phyloP scores from a whole-genome alignment of 2,113 vertebrate genomes.

The Cyphomyrus plagiostoma region DNA sequence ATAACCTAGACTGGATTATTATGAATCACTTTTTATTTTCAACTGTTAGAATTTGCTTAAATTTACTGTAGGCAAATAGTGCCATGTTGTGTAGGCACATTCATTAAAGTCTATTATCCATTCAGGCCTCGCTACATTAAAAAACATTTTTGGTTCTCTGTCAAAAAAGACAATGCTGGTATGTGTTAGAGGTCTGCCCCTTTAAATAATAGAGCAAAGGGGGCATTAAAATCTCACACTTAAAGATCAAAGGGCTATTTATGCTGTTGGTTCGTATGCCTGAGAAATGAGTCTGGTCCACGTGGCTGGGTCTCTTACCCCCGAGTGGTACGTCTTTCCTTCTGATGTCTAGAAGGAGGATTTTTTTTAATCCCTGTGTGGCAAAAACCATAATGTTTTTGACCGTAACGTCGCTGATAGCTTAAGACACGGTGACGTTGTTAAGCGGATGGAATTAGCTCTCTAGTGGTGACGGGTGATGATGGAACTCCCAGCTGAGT shows the following conservation, averaged over 20 bases:
- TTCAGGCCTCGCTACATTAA: neutral
- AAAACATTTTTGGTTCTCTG: conserved; percentile 21
- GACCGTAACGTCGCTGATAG: conserved; percentile 7
- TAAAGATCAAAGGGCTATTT: conserved; percentile 48
- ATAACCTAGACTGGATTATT: neutral
- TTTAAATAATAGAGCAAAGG: conserved; percentile 53
- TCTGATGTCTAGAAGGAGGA: conserved; percentile 31
- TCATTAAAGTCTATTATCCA: conserved; percentile 29
- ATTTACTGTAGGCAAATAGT: conserved; percentile 35
- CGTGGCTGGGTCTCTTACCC: conserved; percentile 43
- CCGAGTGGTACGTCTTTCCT: conserved; percentile 42
- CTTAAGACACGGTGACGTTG: neutral
- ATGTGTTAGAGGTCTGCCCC: conserved; percentile 32
- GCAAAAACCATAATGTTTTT: conserved; percentile 33
- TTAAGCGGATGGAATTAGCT: conserved; percentile 12
- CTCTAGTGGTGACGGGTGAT: neutral
- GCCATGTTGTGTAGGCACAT: conserved; percentile 9
- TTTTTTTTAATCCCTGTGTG: conserved; percentile 44
- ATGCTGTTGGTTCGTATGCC: conserved; percentile 46
- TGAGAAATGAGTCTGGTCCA: conserved; percentile 45
- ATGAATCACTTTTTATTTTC: neutral
- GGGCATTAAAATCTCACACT: conserved; percentile 36
- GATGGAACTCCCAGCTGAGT: conserved; percentile 7
- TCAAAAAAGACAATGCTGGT: conserved; percentile 28
- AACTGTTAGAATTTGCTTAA: neutral